Percentiles rank a stretch among this genome's conserved stretches.
These are phyloP conservation scores for Chymomyza procnemis DNA, from an alignment of 2,888 invertebrate genomes.

Conservation along the genomic window DNA sequence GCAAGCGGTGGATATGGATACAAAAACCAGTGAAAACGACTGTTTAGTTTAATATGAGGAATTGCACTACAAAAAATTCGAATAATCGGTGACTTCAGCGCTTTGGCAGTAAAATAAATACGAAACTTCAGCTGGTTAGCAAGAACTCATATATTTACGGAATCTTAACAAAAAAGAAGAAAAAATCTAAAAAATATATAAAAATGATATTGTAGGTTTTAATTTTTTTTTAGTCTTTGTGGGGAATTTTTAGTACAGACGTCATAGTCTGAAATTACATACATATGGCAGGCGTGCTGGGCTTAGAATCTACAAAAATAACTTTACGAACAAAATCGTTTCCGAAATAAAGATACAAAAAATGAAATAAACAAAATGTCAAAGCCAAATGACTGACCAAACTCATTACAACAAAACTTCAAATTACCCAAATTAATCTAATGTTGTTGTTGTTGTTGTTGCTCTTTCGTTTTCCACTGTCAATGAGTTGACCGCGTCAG, in stretches of 20 bases:
- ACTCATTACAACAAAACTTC: slow-evolving; percentile 73
- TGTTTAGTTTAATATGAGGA: slow-evolving; percentile 56
- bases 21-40: slow-evolving; percentile 22
- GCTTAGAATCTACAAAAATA: background rate
- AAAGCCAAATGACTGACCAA: slow-evolving; percentile 68
- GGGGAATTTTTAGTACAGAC: slow-evolving; percentile 7
- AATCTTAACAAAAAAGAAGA: slow-evolving; percentile 36
- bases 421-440: slow-evolving; percentile 76
- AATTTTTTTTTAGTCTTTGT: background rate
- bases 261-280: slow-evolving; percentile 2
- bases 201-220: slow-evolving; percentile 18
- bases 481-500: slow-evolving; percentile 60
- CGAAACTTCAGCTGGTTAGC: slow-evolving; percentile 43
- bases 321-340: slow-evolving; percentile 25
- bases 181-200: slow-evolving; percentile 32
- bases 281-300: background rate
- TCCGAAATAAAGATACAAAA: slow-evolving; percentile 60
- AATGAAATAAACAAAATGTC: slow-evolving; percentile 53
- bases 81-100: slow-evolving; percentile 61
- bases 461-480: slow-evolving; percentile 50
- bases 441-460: slow-evolving; percentile 37
- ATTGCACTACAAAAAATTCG: slow-evolving; percentile 42
- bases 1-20: slow-evolving; percentile 21
- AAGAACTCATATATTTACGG: slow-evolving; percentile 25
- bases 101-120: slow-evolving; percentile 71